These are phyloP conservation scores for Phengaris arion DNA, from an alignment of 2,888 invertebrate genomes.

Conservation along the genomic window DNA sequence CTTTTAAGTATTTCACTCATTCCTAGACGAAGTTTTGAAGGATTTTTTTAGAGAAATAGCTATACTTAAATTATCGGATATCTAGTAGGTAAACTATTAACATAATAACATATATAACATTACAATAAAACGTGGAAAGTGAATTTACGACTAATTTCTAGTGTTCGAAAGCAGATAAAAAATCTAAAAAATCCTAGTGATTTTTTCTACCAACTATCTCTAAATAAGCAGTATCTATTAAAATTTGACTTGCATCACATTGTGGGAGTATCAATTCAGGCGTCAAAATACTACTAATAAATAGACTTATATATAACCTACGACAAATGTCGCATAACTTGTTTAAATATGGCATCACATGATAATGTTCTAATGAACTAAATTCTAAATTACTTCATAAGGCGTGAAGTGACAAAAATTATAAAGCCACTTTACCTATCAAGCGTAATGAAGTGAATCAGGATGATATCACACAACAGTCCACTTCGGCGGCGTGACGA, in stretches of 20 bases:
- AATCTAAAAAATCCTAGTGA: conserved; percentile 20
- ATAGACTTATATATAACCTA: too few species aligned
- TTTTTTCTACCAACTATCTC: background rate
- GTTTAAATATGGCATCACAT: background rate
- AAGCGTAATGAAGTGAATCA: conserved; percentile 61
- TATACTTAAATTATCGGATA: background rate
- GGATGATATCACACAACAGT: conserved; percentile 67
- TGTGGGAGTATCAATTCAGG: too few species aligned
- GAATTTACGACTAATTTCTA: background rate
- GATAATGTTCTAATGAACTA: background rate
- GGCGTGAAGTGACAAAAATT: conserved; percentile 41
- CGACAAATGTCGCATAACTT: background rate
- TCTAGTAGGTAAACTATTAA: background rate
- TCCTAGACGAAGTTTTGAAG: background rate
- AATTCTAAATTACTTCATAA: conserved; percentile 28
- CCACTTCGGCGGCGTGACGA: conserved; percentile 54
- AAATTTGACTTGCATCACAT: too few species aligned
- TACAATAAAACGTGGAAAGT: background rate
- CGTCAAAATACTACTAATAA: too few species aligned
- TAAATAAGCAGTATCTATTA: conserved; percentile 1
- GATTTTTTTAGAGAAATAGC: background rate
- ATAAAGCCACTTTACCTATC: conserved; percentile 71
- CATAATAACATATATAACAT: too few species aligned
- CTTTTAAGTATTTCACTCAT: background rate
- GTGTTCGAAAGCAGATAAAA: background rate